These are phyloP conservation scores for Athripsodes cinereus DNA, from an alignment of 2,888 invertebrate genomes.

Conservation along the genomic window DNA sequence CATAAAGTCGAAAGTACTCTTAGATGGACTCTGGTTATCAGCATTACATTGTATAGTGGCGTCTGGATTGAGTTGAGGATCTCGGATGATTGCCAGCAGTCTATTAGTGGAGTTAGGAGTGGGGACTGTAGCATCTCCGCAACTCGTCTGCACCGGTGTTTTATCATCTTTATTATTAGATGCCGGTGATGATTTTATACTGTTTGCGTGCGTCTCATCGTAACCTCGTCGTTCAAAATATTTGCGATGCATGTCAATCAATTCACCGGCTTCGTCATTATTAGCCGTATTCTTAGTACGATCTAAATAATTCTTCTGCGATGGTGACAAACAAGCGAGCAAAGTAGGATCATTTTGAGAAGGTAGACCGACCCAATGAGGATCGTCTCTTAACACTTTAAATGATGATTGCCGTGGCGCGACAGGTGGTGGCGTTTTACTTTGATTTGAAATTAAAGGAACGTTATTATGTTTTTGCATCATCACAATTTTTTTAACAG, in stretches of 20 bases:
- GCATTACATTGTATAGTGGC: slow-evolving; percentile 13
- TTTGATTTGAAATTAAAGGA: slow-evolving; percentile 27
- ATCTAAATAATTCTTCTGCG: slow-evolving; percentile 57
- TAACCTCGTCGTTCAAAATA: slow-evolving; percentile 59
- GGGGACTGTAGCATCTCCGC: slow-evolving; percentile 30
- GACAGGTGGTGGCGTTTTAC: slow-evolving; percentile 36
- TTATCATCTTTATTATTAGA: slow-evolving; percentile 27
- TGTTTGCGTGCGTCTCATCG: slow-evolving; percentile 37
- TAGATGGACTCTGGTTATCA: slow-evolving; percentile 12
- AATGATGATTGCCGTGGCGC: slow-evolving; percentile 44
- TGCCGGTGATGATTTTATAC: slow-evolving; percentile 28
- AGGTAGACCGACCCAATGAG: slow-evolving; percentile 55
- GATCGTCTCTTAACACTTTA: slow-evolving; percentile 40
- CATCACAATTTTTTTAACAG: slow-evolving; percentile 9
- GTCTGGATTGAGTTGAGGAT: slow-evolving; percentile 39
- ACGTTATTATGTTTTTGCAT: slow-evolving; percentile 23
- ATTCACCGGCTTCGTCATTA: slow-evolving; percentile 51
- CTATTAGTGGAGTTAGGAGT: slow-evolving; percentile 51
- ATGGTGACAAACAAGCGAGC: slow-evolving; percentile 66
- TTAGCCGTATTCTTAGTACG: slow-evolving; percentile 46
- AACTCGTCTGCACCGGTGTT: slow-evolving; percentile 26
- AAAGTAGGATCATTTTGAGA: slow-evolving; percentile 55
- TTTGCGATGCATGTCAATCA: slow-evolving; percentile 64
- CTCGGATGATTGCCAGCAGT: slow-evolving; percentile 57
- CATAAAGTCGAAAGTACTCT: slow-evolving; percentile 19